Evolutionary conservation across 2,888 invertebrate species (phyloP), one percentile per base, ranked within the genome.

Genomic region (Tetanocera ferruginea): DNA sequence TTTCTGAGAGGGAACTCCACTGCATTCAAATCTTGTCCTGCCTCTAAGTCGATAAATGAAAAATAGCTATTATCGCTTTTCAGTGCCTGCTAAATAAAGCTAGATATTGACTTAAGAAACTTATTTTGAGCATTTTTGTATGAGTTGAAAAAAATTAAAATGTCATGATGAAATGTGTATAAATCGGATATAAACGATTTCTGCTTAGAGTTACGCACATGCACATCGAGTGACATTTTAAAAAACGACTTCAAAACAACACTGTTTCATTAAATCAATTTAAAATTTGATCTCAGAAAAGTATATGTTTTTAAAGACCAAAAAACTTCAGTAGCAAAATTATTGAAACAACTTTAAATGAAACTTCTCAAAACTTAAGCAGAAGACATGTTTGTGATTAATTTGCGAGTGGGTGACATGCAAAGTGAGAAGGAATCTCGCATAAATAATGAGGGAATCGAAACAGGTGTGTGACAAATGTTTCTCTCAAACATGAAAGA

Each of bases 391-490:
- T 60, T 28, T 34, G 31, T 31, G 31, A 37, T n/a, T 66, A n/a
- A 66, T 37, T n/a, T 31, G 9, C 9, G 17, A 66, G 37, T 34
- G 17, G 14, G 11, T 66, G 34, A 66, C 34, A 66, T 66, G 64
- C 64, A 66, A 34, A 34, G 34, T 37, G 64, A 34, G 28, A 49
- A 49, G 23, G 49, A 51, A 14, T 80, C 78, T 23, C 87, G 87
- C 87, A 87, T 87, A 88, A 86, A 86, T 87, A 88, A 87, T 88
- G 83, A 85, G 87, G 85, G 87, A 87, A 87, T 84, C 79, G 60
- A 80, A 85, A 82, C 88, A 87, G 88, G 87, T 87, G 88, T 83
- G 80, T 66, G 77, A 82, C 85, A 86, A 82, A 82, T 83, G 83
- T 82, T 85, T 81, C 83, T 85, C 84, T 85, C 83, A 83, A 87